Percentiles rank a stretch among this genome's conserved stretches.
Evolutionary conservation across 2,113 vertebrate genomes (phyloP).

Genomic region (Pandion haliaetus): DNA sequence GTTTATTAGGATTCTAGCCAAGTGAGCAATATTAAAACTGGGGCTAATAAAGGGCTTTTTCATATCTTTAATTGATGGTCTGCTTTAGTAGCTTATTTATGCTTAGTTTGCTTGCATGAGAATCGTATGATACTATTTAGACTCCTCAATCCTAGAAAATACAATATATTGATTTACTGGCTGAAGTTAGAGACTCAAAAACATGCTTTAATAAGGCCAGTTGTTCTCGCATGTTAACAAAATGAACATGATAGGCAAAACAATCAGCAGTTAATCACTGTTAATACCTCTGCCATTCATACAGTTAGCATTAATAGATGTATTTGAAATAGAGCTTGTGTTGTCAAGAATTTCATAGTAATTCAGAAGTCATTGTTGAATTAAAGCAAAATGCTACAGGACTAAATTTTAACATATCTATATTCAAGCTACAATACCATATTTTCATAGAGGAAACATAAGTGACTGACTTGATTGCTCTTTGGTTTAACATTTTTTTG

Average conservation of each 20-base stretch:
- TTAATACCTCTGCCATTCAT: conserved; percentile 59
- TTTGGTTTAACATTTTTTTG: not conserved
- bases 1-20: not conserved
- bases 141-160: conserved; percentile 37
- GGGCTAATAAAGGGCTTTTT: not conserved
- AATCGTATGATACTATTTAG: not conserved
- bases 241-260: conserved; percentile 55
- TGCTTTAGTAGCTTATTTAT: conserved; percentile 35
- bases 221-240: conserved; percentile 63
- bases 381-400: not conserved
- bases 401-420: not conserved
- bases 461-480: not conserved
- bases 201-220: conserved; percentile 47
- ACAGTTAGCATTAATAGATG: conserved; percentile 26
- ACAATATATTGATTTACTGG: conserved; percentile 56
- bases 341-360: not conserved
- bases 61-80: not conserved
- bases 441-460: not conserved
- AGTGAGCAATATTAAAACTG: not conserved
- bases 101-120: not conserved
- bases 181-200: conserved; percentile 45
- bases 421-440: not conserved
- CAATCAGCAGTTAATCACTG: conserved; percentile 63
- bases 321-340: not conserved
- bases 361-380: not conserved